These are phyloP conservation scores for Rapana venosa DNA, from an alignment of 2,888 invertebrate genomes.

Conservation along the genomic window DNA sequence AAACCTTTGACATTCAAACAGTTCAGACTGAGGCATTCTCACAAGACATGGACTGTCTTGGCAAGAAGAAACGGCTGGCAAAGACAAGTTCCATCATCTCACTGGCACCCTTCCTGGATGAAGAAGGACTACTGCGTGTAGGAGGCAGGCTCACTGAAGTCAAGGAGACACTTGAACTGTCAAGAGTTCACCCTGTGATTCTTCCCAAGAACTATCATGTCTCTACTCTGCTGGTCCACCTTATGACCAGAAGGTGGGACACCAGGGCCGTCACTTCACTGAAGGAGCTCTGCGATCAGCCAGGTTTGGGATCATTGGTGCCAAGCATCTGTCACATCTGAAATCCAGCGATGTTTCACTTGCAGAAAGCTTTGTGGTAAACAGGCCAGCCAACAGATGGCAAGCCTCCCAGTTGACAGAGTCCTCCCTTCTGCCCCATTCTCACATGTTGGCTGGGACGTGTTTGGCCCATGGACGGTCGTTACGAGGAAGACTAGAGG, in stretches of 20 bases:
- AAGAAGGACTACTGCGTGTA: constrained; percentile 27
- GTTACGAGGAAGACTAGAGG: constrained; percentile 51
- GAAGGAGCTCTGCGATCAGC: constrained; percentile 49
- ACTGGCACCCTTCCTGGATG: constrained; percentile 15
- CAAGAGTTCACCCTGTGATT: constrained; percentile 8
- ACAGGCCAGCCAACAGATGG: constrained; percentile 51
- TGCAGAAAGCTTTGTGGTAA: constrained; percentile 49
- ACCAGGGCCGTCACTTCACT: constrained; percentile 56
- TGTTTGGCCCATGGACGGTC: constrained; percentile 54
- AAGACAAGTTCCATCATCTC: constrained; percentile 13
- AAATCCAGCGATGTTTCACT: constrained; percentile 48
- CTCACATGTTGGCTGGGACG: constrained; percentile 51
- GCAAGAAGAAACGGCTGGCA: background rate
- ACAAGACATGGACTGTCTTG: background rate
- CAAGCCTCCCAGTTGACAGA: constrained; percentile 50
- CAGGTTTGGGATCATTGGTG: constrained; percentile 54
- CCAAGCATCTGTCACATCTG: constrained; percentile 43
- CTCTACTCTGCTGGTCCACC: constrained; percentile 45
- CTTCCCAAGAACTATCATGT: constrained; percentile 44
- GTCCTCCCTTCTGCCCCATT: constrained; percentile 50
- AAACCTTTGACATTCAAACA: constrained; percentile 79
- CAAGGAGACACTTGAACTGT: background rate
- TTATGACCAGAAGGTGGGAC: constrained; percentile 46
- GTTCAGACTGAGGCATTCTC: constrained; percentile 25
- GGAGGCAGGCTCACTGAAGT: constrained; percentile 29